Percentiles rank a stretch among this genome's conserved stretches.
Conservation (phyloP, 2,113 vertebrate species). For the Lepisosteus oculatus region DNA sequence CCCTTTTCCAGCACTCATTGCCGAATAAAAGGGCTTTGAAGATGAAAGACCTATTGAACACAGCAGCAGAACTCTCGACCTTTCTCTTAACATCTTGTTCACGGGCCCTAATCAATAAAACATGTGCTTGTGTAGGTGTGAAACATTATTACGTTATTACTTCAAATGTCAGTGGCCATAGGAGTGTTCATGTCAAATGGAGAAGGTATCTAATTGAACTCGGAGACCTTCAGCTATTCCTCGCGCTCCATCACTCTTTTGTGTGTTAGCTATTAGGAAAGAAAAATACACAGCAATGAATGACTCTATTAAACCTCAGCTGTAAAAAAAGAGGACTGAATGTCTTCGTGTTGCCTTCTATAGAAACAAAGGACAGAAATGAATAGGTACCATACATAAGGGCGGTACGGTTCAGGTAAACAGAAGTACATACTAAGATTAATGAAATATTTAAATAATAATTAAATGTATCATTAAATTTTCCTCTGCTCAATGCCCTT, state of each 20-base stretch:
- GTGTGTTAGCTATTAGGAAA: constrained; percentile 22
- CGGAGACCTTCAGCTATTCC: constrained; percentile 7
- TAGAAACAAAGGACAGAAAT: too few species aligned
- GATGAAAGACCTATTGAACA: neutral
- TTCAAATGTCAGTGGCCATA: constrained; percentile 33
- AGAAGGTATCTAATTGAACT: constrained; percentile 17
- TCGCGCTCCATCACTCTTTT: constrained; percentile 17
- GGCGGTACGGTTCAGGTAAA: too few species aligned
- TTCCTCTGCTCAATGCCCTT: too few species aligned
- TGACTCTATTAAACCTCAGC: neutral
- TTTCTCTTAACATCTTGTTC: constrained; percentile 10
- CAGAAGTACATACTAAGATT: too few species aligned
- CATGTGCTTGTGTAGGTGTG: constrained; percentile 24
- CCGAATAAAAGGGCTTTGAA: constrained; percentile 9
- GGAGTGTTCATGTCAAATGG: constrained; percentile 10
- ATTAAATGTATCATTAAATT: too few species aligned
- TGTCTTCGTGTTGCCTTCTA: too few species aligned
- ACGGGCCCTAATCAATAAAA: constrained; percentile 33
- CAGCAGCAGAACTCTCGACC: neutral
- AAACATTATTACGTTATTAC: constrained; percentile 24
- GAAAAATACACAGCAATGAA: constrained; percentile 11
- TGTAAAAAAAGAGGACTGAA: neutral
- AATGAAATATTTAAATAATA: too few species aligned
- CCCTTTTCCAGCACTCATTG: neutral
- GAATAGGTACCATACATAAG: too few species aligned